A percentile compares a stretch with the other conserved stretches of the same genome.
Conservation (phyloP, 1,140 invertebrate species). For the Nylanderia fulva region DNA sequence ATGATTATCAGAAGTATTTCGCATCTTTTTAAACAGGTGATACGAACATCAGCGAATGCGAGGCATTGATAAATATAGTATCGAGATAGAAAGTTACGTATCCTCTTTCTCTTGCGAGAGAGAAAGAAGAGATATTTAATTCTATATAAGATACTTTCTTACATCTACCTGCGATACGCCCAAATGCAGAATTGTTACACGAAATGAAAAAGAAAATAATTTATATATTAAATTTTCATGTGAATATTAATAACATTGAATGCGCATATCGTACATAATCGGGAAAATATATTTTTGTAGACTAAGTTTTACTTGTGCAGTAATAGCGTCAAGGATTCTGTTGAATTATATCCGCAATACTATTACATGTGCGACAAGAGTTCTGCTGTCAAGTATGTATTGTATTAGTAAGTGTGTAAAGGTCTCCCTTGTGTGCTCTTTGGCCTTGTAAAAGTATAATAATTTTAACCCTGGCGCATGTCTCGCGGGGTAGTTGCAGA, state of each 20-base stretch:
- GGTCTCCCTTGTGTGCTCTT: slow-evolving; percentile 32
- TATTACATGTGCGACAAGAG: background rate
- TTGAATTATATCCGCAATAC: slow-evolving; percentile 6
- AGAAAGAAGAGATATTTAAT: background rate
- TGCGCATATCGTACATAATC: background rate
- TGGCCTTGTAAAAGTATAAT: slow-evolving; percentile 51
- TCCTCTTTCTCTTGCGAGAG: background rate
- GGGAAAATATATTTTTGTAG: slow-evolving; percentile 32
- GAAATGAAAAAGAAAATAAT: background rate
- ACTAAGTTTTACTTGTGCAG: background rate
- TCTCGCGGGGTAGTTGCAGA: slow-evolving; percentile 15
- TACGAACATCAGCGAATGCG: background rate
- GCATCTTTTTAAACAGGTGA: background rate
- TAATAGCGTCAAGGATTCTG: background rate
- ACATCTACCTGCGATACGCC: background rate
- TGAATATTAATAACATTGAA: background rate
- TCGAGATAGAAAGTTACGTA: slow-evolving; percentile 1
- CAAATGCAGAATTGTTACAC: background rate
- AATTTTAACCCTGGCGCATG: slow-evolving; percentile 31
- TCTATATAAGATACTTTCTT: background rate
- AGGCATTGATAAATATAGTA: background rate
- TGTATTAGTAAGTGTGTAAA: slow-evolving; percentile 38
- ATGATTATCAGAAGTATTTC: background rate
- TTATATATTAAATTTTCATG: background rate
- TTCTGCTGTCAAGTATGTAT: background rate